phyloP scores from a whole-genome alignment of 2,113 vertebrate species.

The Phasianus colchicus region DNA sequence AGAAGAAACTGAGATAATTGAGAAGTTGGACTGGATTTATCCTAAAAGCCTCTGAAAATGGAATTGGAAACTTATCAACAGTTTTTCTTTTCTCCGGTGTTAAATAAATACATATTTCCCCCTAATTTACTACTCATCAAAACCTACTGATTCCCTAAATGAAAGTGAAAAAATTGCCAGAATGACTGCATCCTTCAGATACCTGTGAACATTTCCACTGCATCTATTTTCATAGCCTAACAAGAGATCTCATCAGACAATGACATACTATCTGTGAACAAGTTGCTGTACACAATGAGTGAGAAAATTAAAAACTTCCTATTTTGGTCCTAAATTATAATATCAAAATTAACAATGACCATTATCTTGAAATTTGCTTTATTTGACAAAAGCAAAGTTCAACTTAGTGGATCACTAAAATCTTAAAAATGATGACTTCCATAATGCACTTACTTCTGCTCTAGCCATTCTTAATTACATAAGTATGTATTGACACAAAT shows the following conservation, averaged over 20 bases:
- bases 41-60: neutral
- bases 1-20: neutral
- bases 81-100: neutral
- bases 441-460: neutral
- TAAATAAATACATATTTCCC: neutral
- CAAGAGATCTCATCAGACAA: neutral
- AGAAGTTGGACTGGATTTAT: neutral
- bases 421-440: neutral
- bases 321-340: neutral
- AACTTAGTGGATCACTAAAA: neutral
- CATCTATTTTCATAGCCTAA: neutral
- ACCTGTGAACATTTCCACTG: neutral
- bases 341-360: neutral
- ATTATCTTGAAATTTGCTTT: neutral
- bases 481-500: neutral
- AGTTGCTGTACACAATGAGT: neutral
- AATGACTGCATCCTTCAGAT: neutral
- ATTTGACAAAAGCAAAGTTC: neutral
- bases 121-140: neutral
- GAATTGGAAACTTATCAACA: neutral
- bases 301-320: neutral
- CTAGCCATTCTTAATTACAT: neutral
- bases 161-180: neutral
- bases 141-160: neutral
- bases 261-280: neutral